These are phyloP conservation scores for Poicephalus meyeri DNA, from an alignment of 2,113 vertebrate species.

Conservation along the genomic window DNA sequence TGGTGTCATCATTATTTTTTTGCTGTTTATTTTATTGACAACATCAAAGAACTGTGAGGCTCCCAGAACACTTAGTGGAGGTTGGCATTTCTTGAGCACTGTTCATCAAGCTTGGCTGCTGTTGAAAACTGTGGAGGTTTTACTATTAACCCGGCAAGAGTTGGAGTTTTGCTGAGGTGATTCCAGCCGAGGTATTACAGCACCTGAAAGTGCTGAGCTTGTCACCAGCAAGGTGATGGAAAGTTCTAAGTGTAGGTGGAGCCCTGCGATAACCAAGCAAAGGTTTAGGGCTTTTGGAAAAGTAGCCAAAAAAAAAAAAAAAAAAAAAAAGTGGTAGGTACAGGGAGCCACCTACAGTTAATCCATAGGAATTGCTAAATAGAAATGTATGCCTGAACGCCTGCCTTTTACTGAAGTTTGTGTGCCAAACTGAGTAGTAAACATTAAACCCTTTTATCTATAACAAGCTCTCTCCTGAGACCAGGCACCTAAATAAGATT, in stretches of 20 bases:
- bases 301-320: neutral
- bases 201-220: neutral
- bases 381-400: neutral
- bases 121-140: neutral
- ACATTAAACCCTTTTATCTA: neutral
- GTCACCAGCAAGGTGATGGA: neutral
- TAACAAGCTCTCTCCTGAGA: neutral
- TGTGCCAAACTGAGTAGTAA: neutral
- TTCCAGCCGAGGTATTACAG: neutral
- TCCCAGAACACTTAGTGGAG: neutral
- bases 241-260: neutral
- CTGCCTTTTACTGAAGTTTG: neutral
- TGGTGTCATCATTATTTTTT: neutral
- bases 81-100: neutral
- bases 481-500: neutral
- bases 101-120: neutral
- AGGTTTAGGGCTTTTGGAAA: neutral
- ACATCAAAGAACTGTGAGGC: neutral
- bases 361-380: neutral
- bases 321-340: neutral
- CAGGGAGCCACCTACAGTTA: constrained; percentile 66
- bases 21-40: neutral
- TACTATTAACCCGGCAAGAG: neutral
- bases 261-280: neutral
- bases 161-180: neutral